These are phyloP conservation scores for Gnatocerus cornutus DNA, from an alignment of 2,888 invertebrate species.

Conservation along the genomic window DNA sequence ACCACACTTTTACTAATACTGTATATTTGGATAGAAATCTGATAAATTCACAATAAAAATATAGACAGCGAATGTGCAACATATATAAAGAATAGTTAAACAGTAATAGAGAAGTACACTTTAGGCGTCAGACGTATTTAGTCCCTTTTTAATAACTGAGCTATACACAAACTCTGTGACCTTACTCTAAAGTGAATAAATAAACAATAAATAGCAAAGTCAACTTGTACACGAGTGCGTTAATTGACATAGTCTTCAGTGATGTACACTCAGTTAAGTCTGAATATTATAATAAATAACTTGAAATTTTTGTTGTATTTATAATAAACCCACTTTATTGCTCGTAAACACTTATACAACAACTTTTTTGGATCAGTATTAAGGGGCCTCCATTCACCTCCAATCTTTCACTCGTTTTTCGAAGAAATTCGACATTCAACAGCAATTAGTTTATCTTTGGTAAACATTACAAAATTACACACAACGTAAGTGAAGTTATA, in stretches of 20 bases:
- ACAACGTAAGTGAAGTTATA: too few species aligned
- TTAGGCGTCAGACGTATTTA: slow-evolving; percentile 41
- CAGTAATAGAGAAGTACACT: slow-evolving; percentile 53
- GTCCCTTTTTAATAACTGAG: slow-evolving; percentile 1
- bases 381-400: too few species aligned
- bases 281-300: background rate
- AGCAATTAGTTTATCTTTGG: too few species aligned
- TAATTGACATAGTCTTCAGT: slow-evolving; percentile 6
- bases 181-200: background rate
- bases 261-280: background rate
- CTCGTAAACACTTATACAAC: too few species aligned
- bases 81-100: slow-evolving; percentile 52
- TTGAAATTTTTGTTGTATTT: too few species aligned
- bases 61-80: slow-evolving; percentile 57
- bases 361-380: too few species aligned
- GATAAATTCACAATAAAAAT: slow-evolving; percentile 52
- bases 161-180: slow-evolving; percentile 2
- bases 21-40: slow-evolving; percentile 45
- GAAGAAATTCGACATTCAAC: too few species aligned
- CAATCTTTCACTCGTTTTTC: too few species aligned
- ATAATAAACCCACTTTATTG: too few species aligned
- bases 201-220: slow-evolving; percentile 5
- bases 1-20: background rate
- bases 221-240: slow-evolving; percentile 2
- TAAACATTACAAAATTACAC: too few species aligned